These are phyloP conservation scores for Hippocampus abdominalis DNA, from an alignment of 2,113 vertebrate species.

Conservation along the genomic window DNA sequence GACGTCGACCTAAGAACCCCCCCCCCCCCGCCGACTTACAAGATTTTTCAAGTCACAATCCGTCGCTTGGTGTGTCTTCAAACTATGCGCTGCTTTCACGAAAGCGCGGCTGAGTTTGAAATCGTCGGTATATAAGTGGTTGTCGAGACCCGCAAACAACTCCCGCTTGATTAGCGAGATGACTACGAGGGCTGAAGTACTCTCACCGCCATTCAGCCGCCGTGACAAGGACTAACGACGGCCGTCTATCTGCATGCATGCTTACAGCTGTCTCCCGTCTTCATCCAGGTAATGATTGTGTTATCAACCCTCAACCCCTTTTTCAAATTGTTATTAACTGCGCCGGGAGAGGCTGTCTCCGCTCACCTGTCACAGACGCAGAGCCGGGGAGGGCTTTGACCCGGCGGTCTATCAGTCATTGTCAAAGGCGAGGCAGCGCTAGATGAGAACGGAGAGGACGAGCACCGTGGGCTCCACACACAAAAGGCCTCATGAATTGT, in stretches of 20 bases:
- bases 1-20: no score
- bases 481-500: conserved; percentile 5
- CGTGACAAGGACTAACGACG: conserved; percentile 68
- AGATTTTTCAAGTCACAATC: no score
- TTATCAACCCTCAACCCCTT: conserved; percentile 72
- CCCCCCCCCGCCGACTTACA: no score
- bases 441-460: background rate
- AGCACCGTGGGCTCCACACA: background rate
- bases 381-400: conserved; percentile 53
- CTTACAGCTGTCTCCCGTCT: conserved; percentile 70
- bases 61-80: background rate
- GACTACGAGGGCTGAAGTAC: conserved; percentile 47
- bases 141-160: background rate
- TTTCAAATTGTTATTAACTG: conserved; percentile 72
- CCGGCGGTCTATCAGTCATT: conserved; percentile 61
- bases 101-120: background rate
- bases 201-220: conserved; percentile 51
- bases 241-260: conserved; percentile 68
- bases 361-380: conserved; percentile 60
- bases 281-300: conserved; percentile 71
- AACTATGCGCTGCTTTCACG: background rate
- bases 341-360: conserved; percentile 63
- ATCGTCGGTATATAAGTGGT: background rate
- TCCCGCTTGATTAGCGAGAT: conserved; percentile 6
- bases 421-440: conserved; percentile 44